phyloP scores from a whole-genome alignment of 2,113 vertebrate genomes.

The Psittacara wagleri region DNA sequence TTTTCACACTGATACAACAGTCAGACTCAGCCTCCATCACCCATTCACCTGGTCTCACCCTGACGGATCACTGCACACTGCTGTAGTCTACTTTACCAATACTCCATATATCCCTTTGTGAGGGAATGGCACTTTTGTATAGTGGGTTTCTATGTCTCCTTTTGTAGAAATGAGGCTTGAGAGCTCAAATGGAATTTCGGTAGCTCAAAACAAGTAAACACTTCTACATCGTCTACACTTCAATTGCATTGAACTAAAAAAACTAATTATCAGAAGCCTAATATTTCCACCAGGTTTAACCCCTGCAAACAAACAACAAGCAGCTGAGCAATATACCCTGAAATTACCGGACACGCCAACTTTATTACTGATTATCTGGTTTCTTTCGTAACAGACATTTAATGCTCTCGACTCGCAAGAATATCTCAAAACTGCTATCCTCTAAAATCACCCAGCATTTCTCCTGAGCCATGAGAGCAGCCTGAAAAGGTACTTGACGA shows the following conservation, averaged over 20 bases:
- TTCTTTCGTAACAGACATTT: neutral
- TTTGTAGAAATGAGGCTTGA: neutral
- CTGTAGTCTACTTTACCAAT: neutral
- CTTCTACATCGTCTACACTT: neutral
- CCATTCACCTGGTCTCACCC: neutral
- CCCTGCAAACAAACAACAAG: neutral
- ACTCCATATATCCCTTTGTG: neutral
- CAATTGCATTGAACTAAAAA: neutral
- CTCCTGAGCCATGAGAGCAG: neutral
- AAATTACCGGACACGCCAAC: neutral
- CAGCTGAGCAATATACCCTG: neutral
- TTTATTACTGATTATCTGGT: neutral
- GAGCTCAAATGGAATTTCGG: neutral
- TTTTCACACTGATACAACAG: neutral
- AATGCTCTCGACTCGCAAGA: neutral
- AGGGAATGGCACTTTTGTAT: rapidly evolving
- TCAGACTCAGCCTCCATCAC: neutral
- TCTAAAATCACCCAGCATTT: neutral
- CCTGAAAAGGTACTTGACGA: neutral
- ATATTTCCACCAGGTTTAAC: neutral
- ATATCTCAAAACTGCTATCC: neutral
- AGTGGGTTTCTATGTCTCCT: neutral
- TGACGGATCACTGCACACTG: neutral
- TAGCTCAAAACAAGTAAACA: neutral
- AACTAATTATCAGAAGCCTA: neutral